Evolutionary conservation across 2,888 invertebrate genomes (phyloP), one percentile per base, ranked within the genome.

Genomic region (Mythimna ferrago): DNA sequence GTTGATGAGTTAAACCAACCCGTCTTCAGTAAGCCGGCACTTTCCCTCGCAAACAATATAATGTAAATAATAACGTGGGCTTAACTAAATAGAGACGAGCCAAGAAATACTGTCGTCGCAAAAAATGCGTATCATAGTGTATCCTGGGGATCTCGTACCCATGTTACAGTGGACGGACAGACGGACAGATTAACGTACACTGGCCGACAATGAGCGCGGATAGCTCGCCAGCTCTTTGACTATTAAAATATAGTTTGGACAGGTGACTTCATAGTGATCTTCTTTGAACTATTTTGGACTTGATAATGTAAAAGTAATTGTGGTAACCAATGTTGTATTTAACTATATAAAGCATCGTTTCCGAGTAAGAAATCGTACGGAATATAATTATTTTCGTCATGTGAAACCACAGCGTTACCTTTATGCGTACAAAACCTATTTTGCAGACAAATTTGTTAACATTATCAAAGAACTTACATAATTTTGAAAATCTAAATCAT

Each of bases 121-220:
- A 87, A 86, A 87, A 86, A 87, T 82, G 79, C 68, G 76, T 76
- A 81, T 81, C 84, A 86, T 86, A 86, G 81, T 83, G 81, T 79
- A 85, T 82, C 73, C 82, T 64, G 54, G 76, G 83, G 81, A 81
- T 73, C 76, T 75, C 32, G 76, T 76, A 89, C 89, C 89, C 91
- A 86, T 88, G 87, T 89, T 85, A 84, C 78, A 58, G 71, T 71
- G 77, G 88, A 89, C 84, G 78, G 89, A 89, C 91, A 87, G 90
- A 88, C 90, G 87, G 92, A 92, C 92, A 90, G 93, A 93, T 92
- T 93, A 93, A 90, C 90, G 86, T 81, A 84, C 85, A 78, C 64
- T 57, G 66, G 81, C 86, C 83, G 87, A 89, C 88, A 89, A 87
- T 89, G 88, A 89, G 86, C 78, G 75, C 75, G 75, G 69, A 68